A percentile compares a stretch with the other conserved stretches of the same genome.
phyloP scores from a whole-genome alignment of 2,113 vertebrate genomes.

The Tenebrosternarchus preto region DNA sequence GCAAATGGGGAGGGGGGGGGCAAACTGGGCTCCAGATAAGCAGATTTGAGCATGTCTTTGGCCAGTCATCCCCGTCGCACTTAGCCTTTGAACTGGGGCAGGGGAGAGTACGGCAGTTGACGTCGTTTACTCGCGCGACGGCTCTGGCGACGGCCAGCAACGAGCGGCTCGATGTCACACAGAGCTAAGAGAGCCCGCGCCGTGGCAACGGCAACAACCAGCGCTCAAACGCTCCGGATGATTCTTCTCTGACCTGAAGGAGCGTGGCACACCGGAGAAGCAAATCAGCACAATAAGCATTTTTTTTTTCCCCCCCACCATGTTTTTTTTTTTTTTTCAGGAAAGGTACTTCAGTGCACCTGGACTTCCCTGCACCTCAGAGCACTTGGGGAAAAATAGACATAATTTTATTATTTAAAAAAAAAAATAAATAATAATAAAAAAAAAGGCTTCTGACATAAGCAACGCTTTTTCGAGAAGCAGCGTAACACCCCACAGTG shows the following conservation, averaged over 20 bases:
- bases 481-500: background rate
- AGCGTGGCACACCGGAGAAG: conserved; percentile 4
- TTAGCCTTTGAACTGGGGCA: background rate
- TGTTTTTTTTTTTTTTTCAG: conserved; percentile 6
- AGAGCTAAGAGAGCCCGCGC: too few species aligned
- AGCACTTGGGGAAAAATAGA: background rate
- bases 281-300: conserved; percentile 9
- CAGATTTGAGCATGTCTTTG: conserved; percentile 16
- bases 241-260: conserved; percentile 19
- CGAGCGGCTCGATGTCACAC: conserved; percentile 4
- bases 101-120: background rate
- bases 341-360: background rate
- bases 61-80: background rate
- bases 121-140: conserved; percentile 25
- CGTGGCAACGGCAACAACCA: too few species aligned
- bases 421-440: background rate
- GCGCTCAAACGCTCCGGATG: background rate
- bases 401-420: background rate
- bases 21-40: conserved; percentile 28
- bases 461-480: background rate
- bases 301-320: too few species aligned
- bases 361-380: background rate
- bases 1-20: background rate
- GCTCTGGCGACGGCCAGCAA: conserved; percentile 7
- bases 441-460: too few species aligned